These are phyloP conservation scores for Amphimedon queenslandica DNA, from an alignment of 37 sponge, comb jelly and placozoan genomes.

Conservation along the genomic window DNA sequence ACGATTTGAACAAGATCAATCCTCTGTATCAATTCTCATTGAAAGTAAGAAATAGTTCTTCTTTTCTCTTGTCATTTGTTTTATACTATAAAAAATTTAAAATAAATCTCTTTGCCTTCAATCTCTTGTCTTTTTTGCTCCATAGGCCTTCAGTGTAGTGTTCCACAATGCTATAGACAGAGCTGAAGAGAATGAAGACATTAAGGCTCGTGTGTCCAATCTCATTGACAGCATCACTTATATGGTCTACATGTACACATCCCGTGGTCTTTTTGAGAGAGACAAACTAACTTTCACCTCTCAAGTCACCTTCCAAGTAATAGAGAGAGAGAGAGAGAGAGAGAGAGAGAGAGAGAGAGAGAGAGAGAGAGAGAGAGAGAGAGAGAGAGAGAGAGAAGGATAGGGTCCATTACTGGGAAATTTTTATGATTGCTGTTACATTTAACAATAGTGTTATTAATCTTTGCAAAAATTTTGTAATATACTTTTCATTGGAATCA, in stretches of 20 bases:
- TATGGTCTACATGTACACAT: constrained; percentile 95
- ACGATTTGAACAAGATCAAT: constrained; percentile 96
- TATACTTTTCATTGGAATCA: too few relatives aligned
- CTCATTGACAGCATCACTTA: constrained; percentile 96
- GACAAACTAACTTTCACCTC: constrained; percentile 96
- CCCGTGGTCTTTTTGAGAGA: constrained; percentile 92
- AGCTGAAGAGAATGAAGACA: constrained; percentile 77
- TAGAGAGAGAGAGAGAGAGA: not conserved
- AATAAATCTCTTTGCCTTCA: not conserved
- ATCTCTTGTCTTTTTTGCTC: not conserved
- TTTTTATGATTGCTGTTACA: too few relatives aligned
- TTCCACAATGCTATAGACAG: constrained; percentile 95
- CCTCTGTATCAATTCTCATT: constrained; percentile 99
- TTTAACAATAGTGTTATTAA: too few relatives aligned
- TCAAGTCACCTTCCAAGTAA: constrained; percentile 92
- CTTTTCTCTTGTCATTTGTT: not conserved
- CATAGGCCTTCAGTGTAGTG: constrained; percentile 94
- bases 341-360: constrained; percentile 3
- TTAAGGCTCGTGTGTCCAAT: constrained; percentile 84
- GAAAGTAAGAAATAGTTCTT: constrained; percentile 47
- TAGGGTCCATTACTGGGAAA: too few relatives aligned
- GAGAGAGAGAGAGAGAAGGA: not conserved
- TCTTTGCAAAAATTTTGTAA: too few relatives aligned
- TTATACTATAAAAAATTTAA: too few relatives aligned
- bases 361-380: constrained; percentile 3